These are phyloP conservation scores for Chaetodon trifasciatus DNA, from an alignment of 2,797 vertebrate genomes.

Conservation along the genomic window DNA sequence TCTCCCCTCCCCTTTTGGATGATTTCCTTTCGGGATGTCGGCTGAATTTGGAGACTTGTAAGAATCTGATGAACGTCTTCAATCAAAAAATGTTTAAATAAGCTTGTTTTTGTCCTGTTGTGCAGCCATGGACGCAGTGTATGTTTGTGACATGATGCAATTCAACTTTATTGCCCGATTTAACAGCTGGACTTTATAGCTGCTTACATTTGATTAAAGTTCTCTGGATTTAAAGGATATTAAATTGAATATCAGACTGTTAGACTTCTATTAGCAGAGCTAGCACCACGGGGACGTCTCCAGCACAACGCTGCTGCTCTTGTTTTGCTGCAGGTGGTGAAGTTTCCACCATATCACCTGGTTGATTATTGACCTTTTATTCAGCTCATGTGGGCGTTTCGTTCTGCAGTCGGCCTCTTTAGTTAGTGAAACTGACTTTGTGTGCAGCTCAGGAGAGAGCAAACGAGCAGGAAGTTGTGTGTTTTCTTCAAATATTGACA, in stretches of 20 bases:
- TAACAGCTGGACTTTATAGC: neutral
- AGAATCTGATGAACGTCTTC: constrained; percentile 27
- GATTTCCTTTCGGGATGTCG: constrained; percentile 29
- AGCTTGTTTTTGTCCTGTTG: constrained; percentile 4
- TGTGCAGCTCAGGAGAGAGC: neutral
- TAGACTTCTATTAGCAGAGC: neutral
- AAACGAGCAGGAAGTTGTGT: neutral
- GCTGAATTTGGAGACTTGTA: constrained; percentile 41
- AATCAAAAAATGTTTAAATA: neutral
- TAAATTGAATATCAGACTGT: neutral
- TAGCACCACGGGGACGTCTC: fast-evolving
- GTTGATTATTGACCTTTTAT: constrained; percentile 42
- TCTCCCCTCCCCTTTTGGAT: constrained; percentile 1
- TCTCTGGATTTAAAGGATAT: neutral
- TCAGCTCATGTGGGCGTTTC: neutral
- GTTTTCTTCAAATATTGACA: neutral
- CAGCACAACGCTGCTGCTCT: neutral
- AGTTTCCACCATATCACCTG: neutral
- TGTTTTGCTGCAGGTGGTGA: neutral
- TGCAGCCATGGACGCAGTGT: neutral
- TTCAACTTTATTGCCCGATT: neutral
- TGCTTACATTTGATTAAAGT: neutral
- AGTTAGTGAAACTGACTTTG: constrained; percentile 24
- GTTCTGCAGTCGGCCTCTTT: neutral
- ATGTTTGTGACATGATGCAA: neutral